These are phyloP conservation scores for Callocephalon fimbriatum DNA, from an alignment of 2,113 vertebrate species.

Conservation along the genomic window DNA sequence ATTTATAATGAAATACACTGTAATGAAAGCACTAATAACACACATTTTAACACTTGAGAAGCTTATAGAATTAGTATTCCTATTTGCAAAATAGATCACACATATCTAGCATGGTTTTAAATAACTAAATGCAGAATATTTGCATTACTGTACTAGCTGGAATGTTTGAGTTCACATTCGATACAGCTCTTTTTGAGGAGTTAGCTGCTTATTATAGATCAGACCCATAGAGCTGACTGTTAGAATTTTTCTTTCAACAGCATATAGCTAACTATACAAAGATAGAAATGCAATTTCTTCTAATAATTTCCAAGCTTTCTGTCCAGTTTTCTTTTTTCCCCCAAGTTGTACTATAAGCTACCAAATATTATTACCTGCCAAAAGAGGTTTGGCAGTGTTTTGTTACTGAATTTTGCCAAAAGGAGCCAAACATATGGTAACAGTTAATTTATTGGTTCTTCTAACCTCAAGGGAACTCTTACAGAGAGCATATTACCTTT, in stretches of 20 bases:
- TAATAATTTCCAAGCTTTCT: constrained; percentile 28
- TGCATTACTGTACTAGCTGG: not conserved
- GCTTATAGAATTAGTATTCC: not conserved
- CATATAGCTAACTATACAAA: not conserved
- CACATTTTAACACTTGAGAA: not conserved
- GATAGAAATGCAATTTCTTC: not conserved
- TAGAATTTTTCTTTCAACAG: not conserved
- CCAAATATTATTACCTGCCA: constrained; percentile 29
- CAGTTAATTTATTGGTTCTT: constrained; percentile 70
- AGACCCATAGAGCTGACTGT: not conserved
- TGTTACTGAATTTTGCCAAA: constrained; percentile 66
- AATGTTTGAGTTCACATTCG: not conserved
- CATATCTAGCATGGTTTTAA: not conserved
- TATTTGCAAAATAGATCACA: not conserved
- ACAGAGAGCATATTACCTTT: constrained; percentile 65
- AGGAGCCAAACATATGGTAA: constrained; percentile 70
- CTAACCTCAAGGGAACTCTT: constrained; percentile 62
- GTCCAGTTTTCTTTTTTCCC: not conserved
- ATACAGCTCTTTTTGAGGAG: not conserved
- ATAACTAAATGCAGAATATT: not conserved
- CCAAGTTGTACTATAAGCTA: constrained; percentile 33
- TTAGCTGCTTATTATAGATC: not conserved
- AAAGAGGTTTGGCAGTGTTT: constrained; percentile 62
- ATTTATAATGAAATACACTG: not conserved
- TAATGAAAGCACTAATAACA: not conserved